Evolutionary conservation across 2,113 vertebrate genomes (phyloP), one percentile per base, ranked within the genome.

Genomic region (Hystrix brachyura): DNA sequence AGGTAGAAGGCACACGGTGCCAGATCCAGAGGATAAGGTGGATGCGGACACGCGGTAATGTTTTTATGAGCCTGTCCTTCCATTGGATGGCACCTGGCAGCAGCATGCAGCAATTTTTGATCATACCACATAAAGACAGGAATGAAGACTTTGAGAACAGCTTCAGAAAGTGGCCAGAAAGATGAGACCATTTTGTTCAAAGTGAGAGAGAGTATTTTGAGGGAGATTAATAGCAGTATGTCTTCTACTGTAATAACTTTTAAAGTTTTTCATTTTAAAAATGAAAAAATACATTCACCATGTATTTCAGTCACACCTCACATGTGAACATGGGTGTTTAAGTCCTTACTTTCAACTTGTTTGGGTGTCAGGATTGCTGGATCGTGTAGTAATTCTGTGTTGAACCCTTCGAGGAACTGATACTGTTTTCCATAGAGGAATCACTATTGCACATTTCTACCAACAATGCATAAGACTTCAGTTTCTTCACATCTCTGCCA

Each of bases 391-490:
- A 57, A 72, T 32, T 78, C 79, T 29, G 0, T 2, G 11, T 29
- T 21, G 59, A 34, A 81, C 25, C 32, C 29, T 67, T 34, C 34
- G 62, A 82, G 48, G 60, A 65, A 14, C 0, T 15, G 17, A 5
- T 23, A 3, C 5, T 7, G n/a, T 53, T 67, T 55, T 74, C 46
- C 72, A 14, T 4, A 69, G 17, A 10, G 5, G 1, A 2, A 0
- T 11, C 7, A 21, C 46, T 65, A 29, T 14, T 55, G 65, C 7
- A 15, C 43, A 4, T 46, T 91, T n/a, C 38, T 0, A 2, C 15
- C 38, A 34, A 43, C 21, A 9, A 23, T 1, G 14, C 13, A 34
- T 10, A 25, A 51, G n/a, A 11, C 71, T 55, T 64, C 10, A 29
- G 10, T 48, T n/a, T 59, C 38, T 84, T 64, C 11, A 6, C 4